Evolutionary conservation across 2,113 vertebrate genomes (phyloP).

Genomic region (Stegostoma tigrinum): DNA sequence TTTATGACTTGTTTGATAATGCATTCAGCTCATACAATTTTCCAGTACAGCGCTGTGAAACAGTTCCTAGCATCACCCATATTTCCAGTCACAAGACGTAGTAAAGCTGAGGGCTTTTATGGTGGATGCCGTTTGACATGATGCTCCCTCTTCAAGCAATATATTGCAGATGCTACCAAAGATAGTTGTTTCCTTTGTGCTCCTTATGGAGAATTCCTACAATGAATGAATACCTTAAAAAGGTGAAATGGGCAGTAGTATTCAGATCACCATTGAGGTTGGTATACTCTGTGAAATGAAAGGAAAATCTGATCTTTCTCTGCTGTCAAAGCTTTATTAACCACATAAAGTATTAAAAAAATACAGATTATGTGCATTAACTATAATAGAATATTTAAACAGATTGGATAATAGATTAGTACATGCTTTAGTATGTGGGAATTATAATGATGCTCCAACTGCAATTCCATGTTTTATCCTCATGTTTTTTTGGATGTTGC

Average conservation of each 20-base stretch:
- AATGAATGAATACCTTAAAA: not conserved
- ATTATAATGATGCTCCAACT: not conserved
- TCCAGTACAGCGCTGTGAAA: not conserved
- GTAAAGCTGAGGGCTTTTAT: not conserved
- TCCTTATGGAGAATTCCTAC: not conserved
- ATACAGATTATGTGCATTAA: not conserved
- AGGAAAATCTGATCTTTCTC: not conserved
- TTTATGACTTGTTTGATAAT: slow-evolving; percentile 33
- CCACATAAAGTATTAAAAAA: not conserved
- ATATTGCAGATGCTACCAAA: not conserved
- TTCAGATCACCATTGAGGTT: not conserved
- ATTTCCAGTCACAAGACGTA: slow-evolving; percentile 12
- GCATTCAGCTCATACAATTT: not conserved
- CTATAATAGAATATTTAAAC: not conserved
- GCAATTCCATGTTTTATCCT: not conserved
- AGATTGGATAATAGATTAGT: too few species aligned
- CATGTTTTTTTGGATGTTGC: not conserved
- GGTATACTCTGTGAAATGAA: not conserved
- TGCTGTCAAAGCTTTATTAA: not conserved
- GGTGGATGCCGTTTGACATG: not conserved
- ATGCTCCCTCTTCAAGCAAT: not conserved
- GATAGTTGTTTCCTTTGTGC: not conserved
- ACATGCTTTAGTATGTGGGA: too few species aligned
- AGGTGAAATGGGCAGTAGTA: not conserved
- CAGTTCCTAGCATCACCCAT: slow-evolving; percentile 13